Conservation (phyloP, 2,888 invertebrate species). For the Melanostoma scalare region DNA sequence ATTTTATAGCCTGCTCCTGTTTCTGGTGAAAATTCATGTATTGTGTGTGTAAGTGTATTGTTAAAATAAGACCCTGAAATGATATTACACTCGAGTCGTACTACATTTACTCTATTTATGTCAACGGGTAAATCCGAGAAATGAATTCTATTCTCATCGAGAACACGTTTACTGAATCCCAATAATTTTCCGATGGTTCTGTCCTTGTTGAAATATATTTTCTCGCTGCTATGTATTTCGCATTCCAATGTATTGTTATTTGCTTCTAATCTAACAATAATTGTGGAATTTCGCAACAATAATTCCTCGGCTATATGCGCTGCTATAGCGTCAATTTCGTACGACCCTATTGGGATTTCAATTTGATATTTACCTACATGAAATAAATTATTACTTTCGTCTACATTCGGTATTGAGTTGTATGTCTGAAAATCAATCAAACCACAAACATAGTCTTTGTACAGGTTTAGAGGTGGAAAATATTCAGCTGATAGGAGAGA, state of each 20-base stretch:
- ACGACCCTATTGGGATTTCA: conserved; percentile 75
- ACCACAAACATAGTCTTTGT: conserved; percentile 75
- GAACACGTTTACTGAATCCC: conserved; percentile 13
- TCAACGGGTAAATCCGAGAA: conserved; percentile 75
- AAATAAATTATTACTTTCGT: conserved; percentile 77
- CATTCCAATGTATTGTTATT: conserved; percentile 33
- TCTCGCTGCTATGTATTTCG: conserved; percentile 17
- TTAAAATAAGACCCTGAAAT: conserved; percentile 66
- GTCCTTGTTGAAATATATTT: conserved; percentile 23
- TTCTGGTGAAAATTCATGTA: conserved; percentile 78
- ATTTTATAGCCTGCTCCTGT: conserved; percentile 78
- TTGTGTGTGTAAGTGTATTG: conserved; percentile 75
- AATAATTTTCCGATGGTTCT: conserved; percentile 28
- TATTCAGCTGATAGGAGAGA: conserved; percentile 70
- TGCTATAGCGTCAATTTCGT: conserved; percentile 77
- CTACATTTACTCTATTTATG: conserved; percentile 30
- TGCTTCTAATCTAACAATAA: conserved; percentile 4
- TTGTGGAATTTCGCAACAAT: background rate
- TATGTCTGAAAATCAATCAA: conserved; percentile 51
- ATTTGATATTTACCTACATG: conserved; percentile 70
- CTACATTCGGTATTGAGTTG: conserved; percentile 76
- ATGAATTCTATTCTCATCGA: background rate
- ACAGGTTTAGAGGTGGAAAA: conserved; percentile 43
- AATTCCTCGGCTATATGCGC: background rate
- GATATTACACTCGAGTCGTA: conserved; percentile 28